Evolutionary conservation across 2,888 invertebrate species (phyloP).

Genomic region (Octonoba sinensis): DNA sequence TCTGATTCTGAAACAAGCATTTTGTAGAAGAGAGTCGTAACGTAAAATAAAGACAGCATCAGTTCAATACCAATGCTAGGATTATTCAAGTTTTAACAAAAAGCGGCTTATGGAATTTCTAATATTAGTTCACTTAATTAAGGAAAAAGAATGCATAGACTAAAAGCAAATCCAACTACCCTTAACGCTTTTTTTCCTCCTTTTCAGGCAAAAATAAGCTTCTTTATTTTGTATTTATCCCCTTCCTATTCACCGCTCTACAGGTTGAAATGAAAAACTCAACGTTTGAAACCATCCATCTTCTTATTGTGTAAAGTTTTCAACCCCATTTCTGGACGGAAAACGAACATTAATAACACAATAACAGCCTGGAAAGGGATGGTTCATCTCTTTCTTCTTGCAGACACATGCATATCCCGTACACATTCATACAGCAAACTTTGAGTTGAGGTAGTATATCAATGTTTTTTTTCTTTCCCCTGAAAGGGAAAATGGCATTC

Average conservation of each 20-base stretch:
- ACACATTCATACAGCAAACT: conserved; percentile 8
- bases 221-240: conserved; percentile 27
- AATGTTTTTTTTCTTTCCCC: conserved; percentile 5
- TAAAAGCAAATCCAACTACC: no score
- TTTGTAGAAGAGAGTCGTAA: no score
- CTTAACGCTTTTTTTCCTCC: no score
- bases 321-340: conserved; percentile 31
- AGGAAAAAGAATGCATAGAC: no score
- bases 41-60: no score
- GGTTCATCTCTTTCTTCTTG: conserved; percentile 7
- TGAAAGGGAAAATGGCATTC: conserved; percentile 15
- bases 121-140: no score
- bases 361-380: conserved; percentile 35
- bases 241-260: conserved; percentile 2
- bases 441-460: conserved; percentile 10
- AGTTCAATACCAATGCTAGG: no score
- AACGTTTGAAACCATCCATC: conserved; percentile 24
- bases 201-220: no score
- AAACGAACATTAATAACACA: conserved; percentile 57
- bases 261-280: conserved; percentile 25
- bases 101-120: no score
- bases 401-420: not conserved
- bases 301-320: conserved; percentile 41
- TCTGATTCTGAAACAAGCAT: no score
- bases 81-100: no score